phyloP scores from a whole-genome alignment of 2,888 invertebrate species.

The Deroplatys truncata region DNA sequence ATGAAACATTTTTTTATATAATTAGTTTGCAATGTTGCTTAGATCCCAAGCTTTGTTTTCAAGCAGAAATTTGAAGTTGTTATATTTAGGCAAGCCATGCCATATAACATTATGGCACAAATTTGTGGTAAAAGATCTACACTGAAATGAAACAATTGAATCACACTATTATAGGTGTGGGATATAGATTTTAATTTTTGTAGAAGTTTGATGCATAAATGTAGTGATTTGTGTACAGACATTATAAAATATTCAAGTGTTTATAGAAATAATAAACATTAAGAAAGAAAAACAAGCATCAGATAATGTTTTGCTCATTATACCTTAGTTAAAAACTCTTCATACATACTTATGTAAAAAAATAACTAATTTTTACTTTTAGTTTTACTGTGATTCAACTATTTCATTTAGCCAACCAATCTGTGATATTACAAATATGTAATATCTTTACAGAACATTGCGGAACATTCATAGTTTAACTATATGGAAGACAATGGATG shows the following conservation, averaged over 20 bases:
- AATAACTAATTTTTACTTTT: too few relatives aligned
- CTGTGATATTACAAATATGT: too few relatives aligned
- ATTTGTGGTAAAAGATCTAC: neutral
- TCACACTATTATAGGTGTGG: neutral
- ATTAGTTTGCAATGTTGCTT: neutral
- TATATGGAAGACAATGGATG: conserved; percentile 21
- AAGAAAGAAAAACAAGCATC: too few relatives aligned
- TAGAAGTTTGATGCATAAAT: neutral
- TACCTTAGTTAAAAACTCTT: too few relatives aligned
- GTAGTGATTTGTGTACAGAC: too few relatives aligned
- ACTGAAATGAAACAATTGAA: neutral
- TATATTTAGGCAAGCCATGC: neutral
- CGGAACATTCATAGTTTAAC: neutral
- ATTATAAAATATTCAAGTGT: too few relatives aligned
- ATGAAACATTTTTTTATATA: neutral
- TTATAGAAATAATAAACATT: too few relatives aligned
- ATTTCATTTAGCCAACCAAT: too few relatives aligned
- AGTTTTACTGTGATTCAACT: too few relatives aligned
- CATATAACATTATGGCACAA: neutral
- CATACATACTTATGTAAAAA: too few relatives aligned
- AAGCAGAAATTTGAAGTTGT: neutral
- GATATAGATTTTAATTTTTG: neutral
- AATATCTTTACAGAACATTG: neutral
- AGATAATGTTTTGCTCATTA: too few relatives aligned
- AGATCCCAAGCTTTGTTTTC: neutral